Percentiles rank a stretch among this genome's conserved stretches.
These are phyloP conservation scores for Ceratosolen fusciceps DNA, from an alignment of 1,140 invertebrate species.

Conservation along the genomic window DNA sequence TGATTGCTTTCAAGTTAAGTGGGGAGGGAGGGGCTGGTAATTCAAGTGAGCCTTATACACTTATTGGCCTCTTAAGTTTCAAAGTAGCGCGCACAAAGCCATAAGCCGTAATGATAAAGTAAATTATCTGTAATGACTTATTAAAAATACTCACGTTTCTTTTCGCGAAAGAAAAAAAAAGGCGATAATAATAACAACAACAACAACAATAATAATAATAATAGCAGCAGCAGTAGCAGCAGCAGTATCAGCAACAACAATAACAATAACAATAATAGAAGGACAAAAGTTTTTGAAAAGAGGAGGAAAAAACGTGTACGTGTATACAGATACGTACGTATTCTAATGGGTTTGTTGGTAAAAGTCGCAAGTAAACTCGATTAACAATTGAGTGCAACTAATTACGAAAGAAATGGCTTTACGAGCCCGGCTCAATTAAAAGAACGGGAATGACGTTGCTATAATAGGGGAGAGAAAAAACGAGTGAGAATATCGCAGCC, in stretches of 20 bases:
- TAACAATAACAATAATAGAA: not conserved
- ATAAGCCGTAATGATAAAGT: not conserved
- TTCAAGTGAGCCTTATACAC: not conserved
- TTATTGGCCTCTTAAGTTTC: not conserved
- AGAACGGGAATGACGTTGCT: constrained; percentile 15
- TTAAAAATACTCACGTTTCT: not conserved
- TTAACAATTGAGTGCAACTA: not conserved
- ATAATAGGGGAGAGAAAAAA: not conserved
- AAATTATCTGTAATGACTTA: not conserved
- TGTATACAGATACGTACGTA: not conserved
- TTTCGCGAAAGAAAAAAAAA: not conserved
- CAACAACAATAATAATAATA: not conserved
- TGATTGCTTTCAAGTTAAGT: not conserved
- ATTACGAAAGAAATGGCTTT: constrained; percentile 10
- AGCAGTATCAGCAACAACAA: too few relatives aligned
- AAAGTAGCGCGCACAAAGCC: not conserved
- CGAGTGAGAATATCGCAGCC: not conserved
- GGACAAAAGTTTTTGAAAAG: not conserved
- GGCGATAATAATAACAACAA: not conserved
- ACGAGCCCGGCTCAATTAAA: not conserved
- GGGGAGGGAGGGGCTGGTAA: not conserved
- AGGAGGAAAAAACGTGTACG: not conserved
- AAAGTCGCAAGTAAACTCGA: not conserved
- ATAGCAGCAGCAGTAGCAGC: too few relatives aligned
- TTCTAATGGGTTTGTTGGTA: not conserved